A percentile compares a stretch with the other conserved stretches of the same genome.
Conservation (phyloP, 2,797 vertebrate genomes). For the Rhinella marina region DNA sequence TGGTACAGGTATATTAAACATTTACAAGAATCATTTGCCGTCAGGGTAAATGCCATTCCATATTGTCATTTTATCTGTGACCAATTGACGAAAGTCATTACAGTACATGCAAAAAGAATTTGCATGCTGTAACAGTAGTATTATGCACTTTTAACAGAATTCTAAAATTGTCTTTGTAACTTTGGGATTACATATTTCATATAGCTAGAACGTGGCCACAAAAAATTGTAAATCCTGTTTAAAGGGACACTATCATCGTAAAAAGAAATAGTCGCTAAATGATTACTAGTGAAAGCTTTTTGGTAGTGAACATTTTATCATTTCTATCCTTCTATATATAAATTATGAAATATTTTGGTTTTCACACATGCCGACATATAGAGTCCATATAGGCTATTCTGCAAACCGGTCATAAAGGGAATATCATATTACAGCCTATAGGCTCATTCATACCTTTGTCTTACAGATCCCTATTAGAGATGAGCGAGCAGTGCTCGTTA, state of each 20-base stretch:
- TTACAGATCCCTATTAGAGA: no score
- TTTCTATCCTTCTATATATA: neutral
- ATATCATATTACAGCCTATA: no score
- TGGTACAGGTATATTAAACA: neutral
- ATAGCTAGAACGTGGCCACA: neutral
- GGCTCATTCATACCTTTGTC: no score
- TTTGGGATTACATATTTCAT: neutral
- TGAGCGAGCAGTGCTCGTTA: no score
- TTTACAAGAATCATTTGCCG: conserved; percentile 7
- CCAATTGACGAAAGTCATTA: conserved; percentile 58
- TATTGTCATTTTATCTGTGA: conserved; percentile 71
- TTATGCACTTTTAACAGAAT: conserved; percentile 51
- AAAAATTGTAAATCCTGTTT: neutral
- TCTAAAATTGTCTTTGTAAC: neutral
- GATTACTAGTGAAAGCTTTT: neutral
- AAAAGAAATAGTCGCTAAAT: neutral
- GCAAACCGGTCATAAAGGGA: neutral
- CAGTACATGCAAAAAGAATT: conserved; percentile 55
- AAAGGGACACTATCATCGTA: conserved; percentile 5
- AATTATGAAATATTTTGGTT: neutral
- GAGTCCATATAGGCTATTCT: neutral
- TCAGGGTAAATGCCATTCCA: conserved; percentile 64
- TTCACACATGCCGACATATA: neutral
- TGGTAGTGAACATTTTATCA: neutral
- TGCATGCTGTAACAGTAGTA: conserved; percentile 65